These are phyloP conservation scores for Sesia bembeciformis DNA, from an alignment of 2,888 invertebrate genomes.

Conservation along the genomic window DNA sequence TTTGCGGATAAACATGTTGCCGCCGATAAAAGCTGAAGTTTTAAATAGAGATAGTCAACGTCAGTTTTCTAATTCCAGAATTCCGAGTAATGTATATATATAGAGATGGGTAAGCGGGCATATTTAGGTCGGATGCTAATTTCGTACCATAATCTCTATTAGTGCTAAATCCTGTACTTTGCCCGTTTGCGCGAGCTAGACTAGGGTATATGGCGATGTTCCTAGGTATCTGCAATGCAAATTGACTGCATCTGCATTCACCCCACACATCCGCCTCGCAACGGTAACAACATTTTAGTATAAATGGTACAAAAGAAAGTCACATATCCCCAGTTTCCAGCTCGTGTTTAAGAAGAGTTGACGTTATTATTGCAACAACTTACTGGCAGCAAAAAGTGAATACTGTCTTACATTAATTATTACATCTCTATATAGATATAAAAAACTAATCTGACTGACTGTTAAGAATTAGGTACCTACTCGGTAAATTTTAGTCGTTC, in stretches of 20 bases:
- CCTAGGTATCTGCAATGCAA: conserved; percentile 52
- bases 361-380: neutral
- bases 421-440: too few relatives aligned
- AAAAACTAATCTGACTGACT: too few relatives aligned
- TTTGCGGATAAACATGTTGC: too few relatives aligned
- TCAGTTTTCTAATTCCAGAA: too few relatives aligned
- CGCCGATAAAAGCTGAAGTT: too few relatives aligned
- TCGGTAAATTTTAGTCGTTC: too few relatives aligned
- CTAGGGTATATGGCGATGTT: conserved; percentile 29
- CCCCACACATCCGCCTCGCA: conserved; percentile 7
- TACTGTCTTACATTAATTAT: neutral
- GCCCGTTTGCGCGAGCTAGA: conserved; percentile 10
- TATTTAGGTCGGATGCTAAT: conserved; percentile 39
- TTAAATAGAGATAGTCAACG: too few relatives aligned
- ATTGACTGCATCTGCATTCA: conserved; percentile 35
- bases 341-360: too few relatives aligned
- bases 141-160: conserved; percentile 39
- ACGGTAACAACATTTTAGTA: conserved; percentile 1
- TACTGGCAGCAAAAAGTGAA: neutral
- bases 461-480: too few relatives aligned
- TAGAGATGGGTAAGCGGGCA: neutral
- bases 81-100: neutral
- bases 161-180: conserved; percentile 41
- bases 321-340: neutral
- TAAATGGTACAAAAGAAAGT: neutral